phyloP scores from a whole-genome alignment of 2,797 vertebrate genomes.

The Dallia pectoralis region DNA sequence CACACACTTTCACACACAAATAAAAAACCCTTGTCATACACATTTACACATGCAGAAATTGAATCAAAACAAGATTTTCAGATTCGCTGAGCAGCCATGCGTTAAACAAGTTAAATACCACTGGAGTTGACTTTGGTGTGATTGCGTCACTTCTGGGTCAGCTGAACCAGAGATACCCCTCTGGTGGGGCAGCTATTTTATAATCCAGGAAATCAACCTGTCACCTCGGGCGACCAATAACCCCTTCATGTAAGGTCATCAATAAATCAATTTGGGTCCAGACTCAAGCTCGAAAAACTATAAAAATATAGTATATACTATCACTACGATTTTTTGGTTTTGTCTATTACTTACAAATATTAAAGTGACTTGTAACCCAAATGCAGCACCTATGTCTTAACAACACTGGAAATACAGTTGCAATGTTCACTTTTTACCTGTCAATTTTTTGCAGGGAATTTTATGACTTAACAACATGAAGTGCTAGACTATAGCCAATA shows the following conservation, averaged over 20 bases:
- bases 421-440: too few species aligned
- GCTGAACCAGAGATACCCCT: conserved; percentile 58
- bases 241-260: conserved; percentile 26
- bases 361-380: too few species aligned
- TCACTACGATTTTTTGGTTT: too few species aligned
- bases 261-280: conserved; percentile 30
- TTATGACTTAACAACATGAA: too few species aligned
- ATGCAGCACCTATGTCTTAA: too few species aligned
- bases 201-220: conserved; percentile 38
- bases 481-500: too few species aligned
- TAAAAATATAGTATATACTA: too few species aligned
- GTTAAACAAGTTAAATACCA: conserved; percentile 73
- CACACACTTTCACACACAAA: conserved; percentile 42
- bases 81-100: conserved; percentile 58
- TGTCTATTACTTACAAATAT: too few species aligned
- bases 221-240: conserved; percentile 36
- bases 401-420: too few species aligned
- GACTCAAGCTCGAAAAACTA: background rate
- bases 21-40: conserved; percentile 38
- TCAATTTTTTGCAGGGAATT: too few species aligned
- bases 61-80: conserved; percentile 56
- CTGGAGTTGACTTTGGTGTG: conserved; percentile 63
- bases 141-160: conserved; percentile 72
- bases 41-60: conserved; percentile 42
- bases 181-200: conserved; percentile 62